Base-by-base conservation (phyloP, 2,113 vertebrate genomes). In the Etheostoma cragini region DNA sequence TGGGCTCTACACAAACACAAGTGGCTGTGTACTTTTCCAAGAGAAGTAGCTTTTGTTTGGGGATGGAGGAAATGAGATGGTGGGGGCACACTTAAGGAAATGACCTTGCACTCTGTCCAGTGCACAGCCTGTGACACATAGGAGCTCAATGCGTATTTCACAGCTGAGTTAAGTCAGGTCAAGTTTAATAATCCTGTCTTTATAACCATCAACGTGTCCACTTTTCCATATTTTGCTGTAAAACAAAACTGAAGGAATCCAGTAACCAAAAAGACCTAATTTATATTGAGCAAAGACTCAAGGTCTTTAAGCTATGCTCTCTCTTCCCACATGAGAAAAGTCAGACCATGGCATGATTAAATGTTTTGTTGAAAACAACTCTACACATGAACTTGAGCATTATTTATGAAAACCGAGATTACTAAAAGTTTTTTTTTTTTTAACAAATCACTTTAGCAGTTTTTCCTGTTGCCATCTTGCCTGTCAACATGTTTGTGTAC, bases 21-120 rank as follows among this genome's bases (percentile, higher is more conserved):
- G 87, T 84, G 88, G 86, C 80, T 24, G 12, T 81, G 85, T 30
- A 14, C 76, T 89, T 83, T 89, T 89, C 86, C 80, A 83, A 90
- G 81, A 85, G 89, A 91, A 74, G 72, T 12, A 14, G 89, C 88
- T 92, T 91, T 91, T 92, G 90, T 92, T 92, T 93, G 82, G 90
- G 77, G 88, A 86, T 73, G 81, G 75, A 91, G 92, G 90, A 92
- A 92, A 91, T 91, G 87, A 91, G 87, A 72, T 58, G 30, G 76
- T 65, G 66, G 85, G 0, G 1, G 61, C 71, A 87, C 82, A 91
- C 90, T 91, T 89, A 66, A 87, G 92, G 91, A 92, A 92, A 91
- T 85, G 83, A 83, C 83, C 84, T 88, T 86, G 84, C 62, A 72
- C 87, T 89, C 81, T 84, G 85, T 90, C 80, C 87, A 89, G 84